phyloP scores from a whole-genome alignment of 1,140 invertebrate species.

The Macrobrachium rosenbergii region DNA sequence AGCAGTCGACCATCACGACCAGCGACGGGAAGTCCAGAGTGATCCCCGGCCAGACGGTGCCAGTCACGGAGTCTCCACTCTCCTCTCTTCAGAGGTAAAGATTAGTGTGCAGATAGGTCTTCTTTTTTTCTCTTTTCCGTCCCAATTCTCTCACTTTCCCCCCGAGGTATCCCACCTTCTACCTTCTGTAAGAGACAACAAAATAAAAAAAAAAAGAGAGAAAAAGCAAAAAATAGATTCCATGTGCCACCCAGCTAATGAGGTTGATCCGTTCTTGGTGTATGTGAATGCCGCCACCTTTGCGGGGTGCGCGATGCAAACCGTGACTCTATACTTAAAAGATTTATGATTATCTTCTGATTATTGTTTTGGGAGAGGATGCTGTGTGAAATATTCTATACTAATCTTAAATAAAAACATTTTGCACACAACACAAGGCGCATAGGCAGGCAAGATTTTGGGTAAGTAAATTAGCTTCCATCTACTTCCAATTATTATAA shows the following conservation, averaged over 20 bases:
- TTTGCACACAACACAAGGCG: constrained; percentile 53
- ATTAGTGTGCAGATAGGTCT: not conserved
- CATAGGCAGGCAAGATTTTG: constrained; percentile 52
- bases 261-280: constrained; percentile 54
- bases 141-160: not conserved
- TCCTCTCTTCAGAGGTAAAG: constrained; percentile 64
- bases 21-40: constrained; percentile 62
- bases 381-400: not conserved
- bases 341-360: constrained; percentile 10
- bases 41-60: constrained; percentile 46
- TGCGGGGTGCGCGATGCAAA: constrained; percentile 12
- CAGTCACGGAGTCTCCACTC: constrained; percentile 55
- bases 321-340: constrained; percentile 22
- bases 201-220: not conserved
- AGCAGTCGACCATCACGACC: constrained; percentile 62
- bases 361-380: constrained; percentile 4
- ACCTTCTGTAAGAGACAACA: not conserved
- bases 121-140: constrained; percentile 11
- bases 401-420: constrained; percentile 37
- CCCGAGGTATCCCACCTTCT: not conserved
- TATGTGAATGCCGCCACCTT: constrained; percentile 9
- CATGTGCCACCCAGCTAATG: constrained; percentile 21
- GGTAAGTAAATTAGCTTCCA: constrained; percentile 44
- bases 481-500: constrained; percentile 13
- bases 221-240: not conserved